A percentile compares a stretch with the other conserved stretches of the same genome.
Evolutionary conservation across 2,113 vertebrate species (phyloP).

Genomic region (Vulpes lagopus): DNA sequence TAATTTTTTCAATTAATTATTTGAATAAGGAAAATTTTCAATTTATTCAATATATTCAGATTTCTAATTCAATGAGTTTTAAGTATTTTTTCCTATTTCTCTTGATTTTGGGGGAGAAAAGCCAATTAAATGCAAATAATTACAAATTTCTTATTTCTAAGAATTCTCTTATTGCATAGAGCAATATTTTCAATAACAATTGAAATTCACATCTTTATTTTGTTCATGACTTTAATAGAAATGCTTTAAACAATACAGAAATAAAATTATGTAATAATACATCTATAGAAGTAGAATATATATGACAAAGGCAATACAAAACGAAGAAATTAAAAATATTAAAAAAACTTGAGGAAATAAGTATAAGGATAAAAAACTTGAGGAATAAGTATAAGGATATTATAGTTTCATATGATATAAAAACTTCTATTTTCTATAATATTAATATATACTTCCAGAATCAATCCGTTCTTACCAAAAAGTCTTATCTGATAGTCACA

Average conservation of each 20-base stretch:
- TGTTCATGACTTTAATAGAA: neutral
- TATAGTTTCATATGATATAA: neutral
- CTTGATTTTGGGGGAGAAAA: neutral
- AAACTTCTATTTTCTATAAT: neutral
- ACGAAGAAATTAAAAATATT: too few relatives aligned
- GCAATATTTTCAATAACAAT: neutral
- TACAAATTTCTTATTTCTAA: neutral
- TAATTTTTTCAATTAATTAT: neutral
- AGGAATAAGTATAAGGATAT: neutral
- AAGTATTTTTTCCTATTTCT: neutral
- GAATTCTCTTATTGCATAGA: neutral
- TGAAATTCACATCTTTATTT: neutral
- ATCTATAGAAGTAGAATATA: neutral
- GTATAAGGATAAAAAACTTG: too few relatives aligned
- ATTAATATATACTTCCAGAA: neutral
- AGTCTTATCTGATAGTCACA: neutral
- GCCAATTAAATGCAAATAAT: neutral
- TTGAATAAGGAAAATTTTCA: neutral
- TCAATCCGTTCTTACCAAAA: neutral
- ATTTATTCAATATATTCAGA: neutral
- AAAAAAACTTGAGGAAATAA: neutral
- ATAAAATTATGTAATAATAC: neutral
- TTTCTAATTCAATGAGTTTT: neutral
- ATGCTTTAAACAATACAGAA: neutral
- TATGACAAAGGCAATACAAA: neutral